A percentile compares a stretch with the other conserved stretches of the same genome.
Evolutionary conservation across 2,888 invertebrate genomes (phyloP).

Genomic region (Caenorhabditis sp.): DNA sequence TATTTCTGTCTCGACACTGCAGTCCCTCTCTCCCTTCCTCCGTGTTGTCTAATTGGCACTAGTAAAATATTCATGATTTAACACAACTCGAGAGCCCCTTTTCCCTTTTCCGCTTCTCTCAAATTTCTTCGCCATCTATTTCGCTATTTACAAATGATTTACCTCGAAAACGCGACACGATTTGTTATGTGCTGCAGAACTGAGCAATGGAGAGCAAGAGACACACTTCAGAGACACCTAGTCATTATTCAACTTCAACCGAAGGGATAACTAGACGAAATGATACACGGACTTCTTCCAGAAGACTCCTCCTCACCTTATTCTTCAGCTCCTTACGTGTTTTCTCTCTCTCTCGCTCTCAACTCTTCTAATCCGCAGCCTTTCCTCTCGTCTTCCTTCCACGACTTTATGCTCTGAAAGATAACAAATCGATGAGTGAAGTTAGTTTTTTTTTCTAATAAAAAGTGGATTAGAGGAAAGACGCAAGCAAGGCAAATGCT

Average conservation of each 20-base stretch:
- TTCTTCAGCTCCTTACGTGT: background rate
- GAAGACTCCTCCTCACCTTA: background rate
- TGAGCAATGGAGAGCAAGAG: background rate
- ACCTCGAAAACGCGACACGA: constrained; percentile 36
- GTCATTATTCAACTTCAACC: no score
- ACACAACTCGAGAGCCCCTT: constrained; percentile 22
- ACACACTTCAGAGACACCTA: background rate
- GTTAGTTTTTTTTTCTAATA: background rate
- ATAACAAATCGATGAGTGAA: background rate
- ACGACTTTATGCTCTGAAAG: background rate
- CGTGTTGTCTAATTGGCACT: constrained; percentile 54
- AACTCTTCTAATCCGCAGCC: background rate
- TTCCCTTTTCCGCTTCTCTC: constrained; percentile 14
- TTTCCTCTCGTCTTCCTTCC: background rate
- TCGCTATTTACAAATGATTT: constrained; percentile 59
- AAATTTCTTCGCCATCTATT: constrained; percentile 34
- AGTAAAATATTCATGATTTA: constrained; percentile 64
- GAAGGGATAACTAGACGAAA: no score
- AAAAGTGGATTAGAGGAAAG: no score
- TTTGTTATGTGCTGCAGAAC: constrained; percentile 10
- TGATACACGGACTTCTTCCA: no score
- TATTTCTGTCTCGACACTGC: background rate
- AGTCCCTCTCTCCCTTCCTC: no score
- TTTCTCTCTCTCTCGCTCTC: background rate
- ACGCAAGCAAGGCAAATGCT: no score